Conservation (phyloP, 2,888 invertebrate genomes). For the Thalpophila matura region DNA sequence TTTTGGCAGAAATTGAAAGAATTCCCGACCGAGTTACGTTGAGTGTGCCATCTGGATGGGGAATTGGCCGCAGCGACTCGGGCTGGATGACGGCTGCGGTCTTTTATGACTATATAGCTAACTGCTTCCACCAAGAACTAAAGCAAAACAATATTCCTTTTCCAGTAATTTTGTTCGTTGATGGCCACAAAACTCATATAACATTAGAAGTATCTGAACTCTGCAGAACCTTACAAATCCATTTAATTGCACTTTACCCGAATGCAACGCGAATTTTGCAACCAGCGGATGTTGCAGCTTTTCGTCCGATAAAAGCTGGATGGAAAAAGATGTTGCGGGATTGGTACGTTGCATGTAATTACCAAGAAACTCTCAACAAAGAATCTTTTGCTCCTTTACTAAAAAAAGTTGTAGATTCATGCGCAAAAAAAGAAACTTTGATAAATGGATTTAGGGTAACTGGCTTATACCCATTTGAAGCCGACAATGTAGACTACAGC, state of each 20-base stretch:
- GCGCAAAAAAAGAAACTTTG: conserved; percentile 16
- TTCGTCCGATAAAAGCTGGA: conserved; percentile 24
- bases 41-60: conserved; percentile 30
- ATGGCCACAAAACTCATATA: conserved; percentile 55
- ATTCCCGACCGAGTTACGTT: conserved; percentile 11
- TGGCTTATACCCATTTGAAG: conserved; percentile 8
- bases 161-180: conserved; percentile 52
- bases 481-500: conserved; percentile 12
- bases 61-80: conserved; percentile 27
- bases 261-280: conserved; percentile 42
- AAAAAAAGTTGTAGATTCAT: conserved; percentile 22
- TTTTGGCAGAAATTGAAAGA: conserved; percentile 32
- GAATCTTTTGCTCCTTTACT: conserved; percentile 13
- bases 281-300: conserved; percentile 42
- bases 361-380: conserved; percentile 11
- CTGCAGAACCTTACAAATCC: conserved; percentile 24
- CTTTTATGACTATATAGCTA: conserved; percentile 33
- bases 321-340: conserved; percentile 14
- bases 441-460: conserved; percentile 25
- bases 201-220: conserved; percentile 34
- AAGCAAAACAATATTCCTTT: conserved; percentile 18
- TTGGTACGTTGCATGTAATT: conserved; percentile 13
- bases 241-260: conserved; percentile 41
- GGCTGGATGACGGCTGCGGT: conserved; percentile 29
- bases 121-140: conserved; percentile 23